phyloP scores from a whole-genome alignment of 2,888 invertebrate genomes.

The Scaptomyza parva region DNA sequence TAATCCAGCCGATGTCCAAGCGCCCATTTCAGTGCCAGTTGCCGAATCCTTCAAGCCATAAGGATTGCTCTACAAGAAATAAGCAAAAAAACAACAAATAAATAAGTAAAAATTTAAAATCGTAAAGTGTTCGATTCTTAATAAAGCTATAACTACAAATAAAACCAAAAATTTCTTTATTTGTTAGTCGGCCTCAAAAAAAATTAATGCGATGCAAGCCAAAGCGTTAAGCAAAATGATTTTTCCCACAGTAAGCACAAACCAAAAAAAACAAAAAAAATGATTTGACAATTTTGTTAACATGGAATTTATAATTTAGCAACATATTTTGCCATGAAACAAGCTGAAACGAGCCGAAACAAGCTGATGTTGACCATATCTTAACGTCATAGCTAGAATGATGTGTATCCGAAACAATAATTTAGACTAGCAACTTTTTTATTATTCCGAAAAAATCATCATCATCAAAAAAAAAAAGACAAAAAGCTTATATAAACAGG shows the following conservation, averaged over 20 bases:
- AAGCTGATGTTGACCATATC: slow-evolving; percentile 65
- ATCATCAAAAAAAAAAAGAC: slow-evolving; percentile 17
- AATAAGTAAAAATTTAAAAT: slow-evolving; percentile 11
- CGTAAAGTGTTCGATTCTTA: background rate
- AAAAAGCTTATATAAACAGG: slow-evolving; percentile 49
- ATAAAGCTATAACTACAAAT: background rate
- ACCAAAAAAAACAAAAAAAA: slow-evolving; percentile 16
- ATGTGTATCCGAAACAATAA: slow-evolving; percentile 60
- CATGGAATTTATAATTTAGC: slow-evolving; percentile 80
- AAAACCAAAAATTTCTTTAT: slow-evolving; percentile 7
- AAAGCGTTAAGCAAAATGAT: slow-evolving; percentile 55
- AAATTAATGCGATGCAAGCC: slow-evolving; percentile 12
- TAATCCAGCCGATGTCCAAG: slow-evolving; percentile 95
- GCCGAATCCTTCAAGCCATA: slow-evolving; percentile 94
- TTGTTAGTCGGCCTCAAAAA: slow-evolving; percentile 16
- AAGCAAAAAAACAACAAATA: slow-evolving; percentile 8
- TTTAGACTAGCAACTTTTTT: slow-evolving; percentile 52
- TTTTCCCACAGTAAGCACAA: slow-evolving; percentile 69
- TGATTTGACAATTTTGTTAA: slow-evolving; percentile 76
- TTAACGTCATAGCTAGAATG: slow-evolving; percentile 48
- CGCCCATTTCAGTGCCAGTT: slow-evolving; percentile 94
- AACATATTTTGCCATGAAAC: slow-evolving; percentile 77
- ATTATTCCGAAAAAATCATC: slow-evolving; percentile 18
- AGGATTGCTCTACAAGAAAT: slow-evolving; percentile 93
- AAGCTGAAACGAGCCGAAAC: slow-evolving; percentile 63